phyloP scores from a whole-genome alignment of 2,888 invertebrate species.

The Drosophila greeni region DNA sequence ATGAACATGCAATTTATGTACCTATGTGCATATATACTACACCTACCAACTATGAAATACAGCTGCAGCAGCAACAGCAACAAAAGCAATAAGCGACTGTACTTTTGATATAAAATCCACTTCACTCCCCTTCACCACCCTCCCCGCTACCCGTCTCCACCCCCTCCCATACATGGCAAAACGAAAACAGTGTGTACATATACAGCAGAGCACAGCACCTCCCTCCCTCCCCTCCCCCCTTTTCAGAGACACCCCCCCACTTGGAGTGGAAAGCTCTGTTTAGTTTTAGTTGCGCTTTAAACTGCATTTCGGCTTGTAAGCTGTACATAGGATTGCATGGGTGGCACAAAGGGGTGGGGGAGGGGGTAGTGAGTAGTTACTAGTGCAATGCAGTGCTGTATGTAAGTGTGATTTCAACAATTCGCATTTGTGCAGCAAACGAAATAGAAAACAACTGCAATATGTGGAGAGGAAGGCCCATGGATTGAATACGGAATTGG shows the following conservation, averaged over 20 bases:
- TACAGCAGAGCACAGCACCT: constrained; percentile 11
- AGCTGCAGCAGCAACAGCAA: constrained; percentile 59
- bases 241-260: constrained; percentile 33
- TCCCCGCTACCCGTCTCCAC: constrained; percentile 1
- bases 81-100: constrained; percentile 58
- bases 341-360: neutral
- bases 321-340: constrained; percentile 52
- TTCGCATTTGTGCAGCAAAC: constrained; percentile 53
- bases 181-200: constrained; percentile 41
- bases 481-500: constrained; percentile 27
- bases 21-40: constrained; percentile 32
- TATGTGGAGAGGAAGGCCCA: constrained; percentile 19
- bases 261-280: constrained; percentile 51
- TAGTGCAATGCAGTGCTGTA: constrained; percentile 4
- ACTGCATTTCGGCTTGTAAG: constrained; percentile 64
- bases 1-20: constrained; percentile 72
- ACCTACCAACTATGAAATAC: constrained; percentile 60
- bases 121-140: constrained; percentile 24
- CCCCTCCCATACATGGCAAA: constrained; percentile 42
- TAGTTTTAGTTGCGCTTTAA: constrained; percentile 72
- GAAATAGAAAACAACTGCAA: constrained; percentile 60
- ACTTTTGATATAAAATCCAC: constrained; percentile 70
- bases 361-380: neutral
- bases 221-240: too few relatives aligned
- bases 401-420: constrained; percentile 56